Base-by-base conservation (phyloP, 2,113 vertebrate species). In the Oncorhynchus nerka region DNA sequence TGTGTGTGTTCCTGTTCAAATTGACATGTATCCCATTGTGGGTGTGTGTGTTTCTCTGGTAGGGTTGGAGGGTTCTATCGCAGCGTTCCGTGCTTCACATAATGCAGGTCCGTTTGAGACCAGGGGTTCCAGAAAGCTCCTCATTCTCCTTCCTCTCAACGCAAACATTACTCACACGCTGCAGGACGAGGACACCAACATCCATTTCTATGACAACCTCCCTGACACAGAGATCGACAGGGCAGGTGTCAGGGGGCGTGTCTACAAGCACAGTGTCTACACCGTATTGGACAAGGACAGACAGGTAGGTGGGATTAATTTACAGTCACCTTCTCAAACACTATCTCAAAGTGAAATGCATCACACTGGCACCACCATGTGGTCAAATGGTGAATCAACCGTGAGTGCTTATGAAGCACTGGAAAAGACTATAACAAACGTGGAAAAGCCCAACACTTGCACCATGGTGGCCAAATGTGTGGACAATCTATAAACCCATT, bases 211-310 rank as follows among this genome's bases (percentile, higher is more conserved):
- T n/a, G 73, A 89, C 39, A 91, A 93, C 74, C 93, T 97, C 48
- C 92, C 90, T 2, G 91, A 94, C 85, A 85, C 85, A 5, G 79
- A 9, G 30, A 55, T 91, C 0, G 77, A 95, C 90, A 86, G 92
- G n/a, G 97, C 93, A 0, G 96, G 96, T 4, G 89, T 91, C 74
- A 94, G 90, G 79, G 84, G 75, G 2, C 90, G 95, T 6, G 84
- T 94, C 79, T 98, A 96, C 82, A 95, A 92, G 80, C 93, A 97
- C 84, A 96, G 94, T 1, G 82, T 97, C 76, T 96, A 96, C 3
- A 32, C 76, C 13, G 88, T 97, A 76, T 82, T 57, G 77, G 93
- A 95, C 77, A 72, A 92, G 8, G 78, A 92, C 5, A 74, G 85
- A 30, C 83, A 81, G 91, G 96, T 96, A 83, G 64, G 81, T 55